Base-by-base conservation (phyloP, 2,888 invertebrate species). In the Drosophila eohydei region DNA sequence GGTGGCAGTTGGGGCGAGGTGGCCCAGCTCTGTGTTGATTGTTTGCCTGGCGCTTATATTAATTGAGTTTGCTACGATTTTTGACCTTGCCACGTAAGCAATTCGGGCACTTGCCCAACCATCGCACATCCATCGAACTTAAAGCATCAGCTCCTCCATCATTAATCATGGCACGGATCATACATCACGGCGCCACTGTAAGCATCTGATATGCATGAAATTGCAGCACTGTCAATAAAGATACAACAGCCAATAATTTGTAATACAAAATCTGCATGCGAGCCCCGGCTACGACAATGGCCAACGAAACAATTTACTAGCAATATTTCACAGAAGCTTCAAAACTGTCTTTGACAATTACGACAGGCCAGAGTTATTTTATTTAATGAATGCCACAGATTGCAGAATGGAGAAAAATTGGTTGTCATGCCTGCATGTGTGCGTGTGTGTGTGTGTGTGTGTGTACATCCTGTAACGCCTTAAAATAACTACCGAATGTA, bases 291-390 rank as follows among this genome's bases (percentile, higher is more conserved):
- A 2, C 2, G 11, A 16, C 48, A 48, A 28, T 34, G 36, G 51
- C 40, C 30, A 62, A 78, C 66, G 71, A 75, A 89, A 71, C 86
- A 89, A 86, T 86, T 86, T 86, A 63, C 85, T 73, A 48, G 71
- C 78, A 89, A 86, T 86, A 86, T 88, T 87, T 89, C 88, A 85
- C 73, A 81, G 65, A 74, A 74, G 80, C 88, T 80, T 88, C 89
- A 85, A 87, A 89, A 85, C 89, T 89, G 86, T 88, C 89, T 83
- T 83, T 85, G 89, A 88, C 89, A 87, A 87, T 89, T 87, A 89
- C 88, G 74, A 71, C 76, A 85, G 74, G 58, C 58, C 67, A 70
- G 78, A 82, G 81, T 89, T 81, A 81, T 82, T 85, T 82, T 89
- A 82, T 86, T 86, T 89, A 89, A 86, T 86, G 86, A 87, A 89